Percentiles rank a stretch among this genome's conserved stretches.
Evolutionary conservation across 2,113 vertebrate species (phyloP).

Genomic region (Elanoides forficatus): DNA sequence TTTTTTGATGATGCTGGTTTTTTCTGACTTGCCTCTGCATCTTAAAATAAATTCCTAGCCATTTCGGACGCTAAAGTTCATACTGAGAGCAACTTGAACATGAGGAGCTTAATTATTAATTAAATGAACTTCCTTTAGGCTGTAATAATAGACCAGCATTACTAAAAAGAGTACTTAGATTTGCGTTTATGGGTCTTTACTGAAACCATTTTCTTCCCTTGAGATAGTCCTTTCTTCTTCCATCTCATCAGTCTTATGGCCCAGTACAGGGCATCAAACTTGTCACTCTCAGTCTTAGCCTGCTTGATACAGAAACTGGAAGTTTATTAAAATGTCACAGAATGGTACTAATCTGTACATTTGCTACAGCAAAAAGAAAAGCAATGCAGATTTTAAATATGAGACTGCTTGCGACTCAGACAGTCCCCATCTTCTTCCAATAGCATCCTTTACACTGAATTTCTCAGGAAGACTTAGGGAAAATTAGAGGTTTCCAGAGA

Average conservation of each 20-base stretch:
- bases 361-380: not conserved
- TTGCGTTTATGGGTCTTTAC: not conserved
- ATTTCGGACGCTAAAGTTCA: not conserved
- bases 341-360: not conserved
- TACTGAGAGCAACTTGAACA: not conserved
- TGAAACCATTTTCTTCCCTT: not conserved
- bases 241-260: not conserved
- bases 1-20: not conserved
- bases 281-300: not conserved
- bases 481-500: not conserved
- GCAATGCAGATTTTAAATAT: not conserved
- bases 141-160: not conserved
- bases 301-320: not conserved
- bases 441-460: not conserved
- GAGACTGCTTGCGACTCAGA: not conserved
- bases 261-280: not conserved
- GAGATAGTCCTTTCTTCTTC: not conserved
- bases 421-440: not conserved
- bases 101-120: not conserved
- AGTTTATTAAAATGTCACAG: not conserved
- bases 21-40: rapidly evolving
- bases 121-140: conserved; percentile 12
- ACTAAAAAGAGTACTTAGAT: not conserved
- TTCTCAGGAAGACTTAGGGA: not conserved
- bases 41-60: not conserved